phyloP scores from a whole-genome alignment of 2,797 vertebrate genomes.

The Phoeniculus purpureus region DNA sequence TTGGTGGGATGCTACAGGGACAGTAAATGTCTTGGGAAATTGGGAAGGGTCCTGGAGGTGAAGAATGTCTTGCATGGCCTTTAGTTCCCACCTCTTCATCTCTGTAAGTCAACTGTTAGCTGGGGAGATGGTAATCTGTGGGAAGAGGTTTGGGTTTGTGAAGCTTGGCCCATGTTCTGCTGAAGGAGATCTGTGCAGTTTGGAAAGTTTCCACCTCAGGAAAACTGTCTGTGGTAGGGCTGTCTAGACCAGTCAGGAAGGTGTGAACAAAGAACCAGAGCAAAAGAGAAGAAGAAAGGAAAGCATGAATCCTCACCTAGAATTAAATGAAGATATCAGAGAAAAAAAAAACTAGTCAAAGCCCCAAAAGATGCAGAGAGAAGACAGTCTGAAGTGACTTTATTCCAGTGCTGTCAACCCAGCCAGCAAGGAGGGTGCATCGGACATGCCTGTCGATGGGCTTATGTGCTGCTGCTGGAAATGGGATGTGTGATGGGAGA shows the following conservation, averaged over 20 bases:
- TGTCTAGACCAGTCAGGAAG: constrained; percentile 65
- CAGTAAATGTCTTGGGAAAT: background rate
- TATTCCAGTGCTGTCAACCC: background rate
- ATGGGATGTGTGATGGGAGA: background rate
- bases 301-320: background rate
- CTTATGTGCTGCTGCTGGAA: constrained; percentile 11
- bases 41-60: background rate
- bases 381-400: background rate
- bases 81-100: background rate
- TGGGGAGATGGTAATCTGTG: background rate
- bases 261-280: background rate
- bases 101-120: background rate
- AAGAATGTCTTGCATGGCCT: accelerated
- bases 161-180: constrained; percentile 16
- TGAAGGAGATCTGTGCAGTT: constrained; percentile 5
- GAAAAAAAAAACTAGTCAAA: background rate
- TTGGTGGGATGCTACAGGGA: background rate
- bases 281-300: background rate
- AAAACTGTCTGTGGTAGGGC: constrained; percentile 24
- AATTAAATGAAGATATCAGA: background rate
- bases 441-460: background rate
- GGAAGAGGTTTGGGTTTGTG: constrained; percentile 39
- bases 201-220: background rate
- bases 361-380: background rate
- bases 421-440: background rate